A percentile compares a stretch with the other conserved stretches of the same genome.
phyloP scores from a whole-genome alignment of 2,888 invertebrate genomes.

The Osedax fenrisi region DNA sequence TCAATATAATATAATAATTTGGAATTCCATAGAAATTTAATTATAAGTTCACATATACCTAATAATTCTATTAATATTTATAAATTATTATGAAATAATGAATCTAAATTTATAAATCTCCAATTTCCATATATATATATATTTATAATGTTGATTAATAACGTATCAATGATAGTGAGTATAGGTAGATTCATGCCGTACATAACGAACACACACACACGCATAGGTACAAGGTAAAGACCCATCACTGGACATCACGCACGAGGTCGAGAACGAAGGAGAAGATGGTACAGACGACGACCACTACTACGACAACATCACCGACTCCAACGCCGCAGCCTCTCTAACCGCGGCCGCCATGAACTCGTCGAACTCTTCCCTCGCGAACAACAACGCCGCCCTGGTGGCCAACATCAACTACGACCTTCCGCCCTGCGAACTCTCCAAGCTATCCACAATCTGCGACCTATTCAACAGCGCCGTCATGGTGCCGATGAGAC shows the following conservation, averaged over 20 bases:
- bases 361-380: slow-evolving; percentile 42
- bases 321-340: background rate
- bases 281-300: slow-evolving; percentile 54
- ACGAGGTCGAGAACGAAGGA: slow-evolving; percentile 53
- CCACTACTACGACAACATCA: slow-evolving; percentile 76
- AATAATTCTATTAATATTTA: no score
- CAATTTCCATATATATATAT: no score
- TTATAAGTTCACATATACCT: no score
- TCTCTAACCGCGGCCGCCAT: background rate
- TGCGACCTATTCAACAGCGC: slow-evolving; percentile 58
- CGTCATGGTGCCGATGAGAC: slow-evolving; percentile 72
- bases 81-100: no score
- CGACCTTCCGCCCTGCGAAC: slow-evolving; percentile 85
- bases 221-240: slow-evolving; percentile 98
- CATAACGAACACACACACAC: no score
- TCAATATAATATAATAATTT: no score
- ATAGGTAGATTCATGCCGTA: no score
- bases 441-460: slow-evolving; percentile 82
- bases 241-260: slow-evolving; percentile 92
- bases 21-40: no score
- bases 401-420: slow-evolving; percentile 73
- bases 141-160: no score
- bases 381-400: slow-evolving; percentile 76
- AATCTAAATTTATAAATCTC: no score
- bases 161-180: no score